These are phyloP conservation scores for Scaptomyza polygonia DNA, from an alignment of 2,888 invertebrate species.

Conservation along the genomic window DNA sequence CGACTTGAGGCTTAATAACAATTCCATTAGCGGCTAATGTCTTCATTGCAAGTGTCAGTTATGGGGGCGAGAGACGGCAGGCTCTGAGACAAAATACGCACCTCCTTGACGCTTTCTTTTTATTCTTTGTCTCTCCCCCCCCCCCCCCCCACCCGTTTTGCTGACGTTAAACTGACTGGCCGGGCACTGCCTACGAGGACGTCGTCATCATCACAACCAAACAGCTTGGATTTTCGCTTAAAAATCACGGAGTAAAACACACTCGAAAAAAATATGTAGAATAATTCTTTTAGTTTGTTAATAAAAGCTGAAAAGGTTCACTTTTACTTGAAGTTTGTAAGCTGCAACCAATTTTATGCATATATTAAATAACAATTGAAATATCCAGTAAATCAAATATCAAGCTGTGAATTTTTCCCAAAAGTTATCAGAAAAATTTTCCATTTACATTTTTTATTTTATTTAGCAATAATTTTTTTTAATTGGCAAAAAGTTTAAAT, in stretches of 20 bases:
- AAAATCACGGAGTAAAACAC: slow-evolving; percentile 19
- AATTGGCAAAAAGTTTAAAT: too few relatives aligned
- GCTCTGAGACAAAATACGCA: slow-evolving; percentile 1
- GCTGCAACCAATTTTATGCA: too few relatives aligned
- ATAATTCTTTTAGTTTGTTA: too few relatives aligned
- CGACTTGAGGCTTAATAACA: slow-evolving; percentile 82
- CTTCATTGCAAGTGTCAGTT: slow-evolving; percentile 84
- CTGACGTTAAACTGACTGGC: slow-evolving; percentile 75
- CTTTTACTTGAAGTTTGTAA: too few relatives aligned
- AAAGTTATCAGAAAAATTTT: too few relatives aligned
- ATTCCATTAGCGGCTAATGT: slow-evolving; percentile 84
- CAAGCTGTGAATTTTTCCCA: too few relatives aligned
- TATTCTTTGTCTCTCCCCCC: background rate
- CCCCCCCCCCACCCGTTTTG: background rate
- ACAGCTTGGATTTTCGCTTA: slow-evolving; percentile 32
- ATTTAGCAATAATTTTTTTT: background rate
- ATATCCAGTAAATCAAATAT: too few relatives aligned
- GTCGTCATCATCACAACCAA: slow-evolving; percentile 8
- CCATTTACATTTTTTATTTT: too few relatives aligned
- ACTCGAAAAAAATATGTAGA: slow-evolving; percentile 4
- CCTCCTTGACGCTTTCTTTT: slow-evolving; percentile 1
- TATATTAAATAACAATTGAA: too few relatives aligned
- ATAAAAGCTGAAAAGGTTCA: too few relatives aligned
- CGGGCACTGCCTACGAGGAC: slow-evolving; percentile 47
- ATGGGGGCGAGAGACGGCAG: slow-evolving; percentile 57